A percentile compares a stretch with the other conserved stretches of the same genome.
Evolutionary conservation across 2,113 vertebrate genomes (phyloP).

Genomic region (Ptilonorhynchus violaceus): DNA sequence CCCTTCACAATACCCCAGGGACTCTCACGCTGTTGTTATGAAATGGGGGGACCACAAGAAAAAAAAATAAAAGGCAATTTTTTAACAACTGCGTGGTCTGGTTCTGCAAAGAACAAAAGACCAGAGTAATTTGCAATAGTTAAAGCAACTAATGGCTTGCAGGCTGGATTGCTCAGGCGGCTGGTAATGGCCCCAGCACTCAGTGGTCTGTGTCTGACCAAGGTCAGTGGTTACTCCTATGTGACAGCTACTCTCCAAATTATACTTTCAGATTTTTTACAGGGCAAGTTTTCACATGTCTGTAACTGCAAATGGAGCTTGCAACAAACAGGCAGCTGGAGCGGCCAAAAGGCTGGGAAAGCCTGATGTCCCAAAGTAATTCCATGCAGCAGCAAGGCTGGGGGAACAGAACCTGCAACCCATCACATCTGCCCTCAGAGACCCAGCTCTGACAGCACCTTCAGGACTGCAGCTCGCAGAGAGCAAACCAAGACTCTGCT

Average conservation of each 20-base stretch:
- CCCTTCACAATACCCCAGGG: not conserved
- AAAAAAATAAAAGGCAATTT: not conserved
- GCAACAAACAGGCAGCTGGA: not conserved
- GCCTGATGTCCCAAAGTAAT: not conserved
- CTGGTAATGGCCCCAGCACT: not conserved
- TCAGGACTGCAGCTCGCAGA: not conserved
- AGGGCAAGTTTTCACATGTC: not conserved
- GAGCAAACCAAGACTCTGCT: rapidly evolving
- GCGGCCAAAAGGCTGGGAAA: not conserved
- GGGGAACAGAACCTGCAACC: not conserved
- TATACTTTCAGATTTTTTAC: not conserved
- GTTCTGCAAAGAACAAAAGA: not conserved
- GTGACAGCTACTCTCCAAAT: not conserved
- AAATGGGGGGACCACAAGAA: not conserved
- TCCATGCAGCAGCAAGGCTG: not conserved
- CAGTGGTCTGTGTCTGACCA: not conserved
- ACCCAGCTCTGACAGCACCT: not conserved
- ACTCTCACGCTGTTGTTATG: not conserved
- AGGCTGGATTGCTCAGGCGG: not conserved
- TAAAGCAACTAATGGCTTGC: not conserved
- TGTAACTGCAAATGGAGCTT: not conserved
- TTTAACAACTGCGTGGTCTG: not conserved
- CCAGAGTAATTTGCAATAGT: not conserved
- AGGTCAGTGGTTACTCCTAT: not conserved
- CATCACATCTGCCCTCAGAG: not conserved